phyloP scores from a whole-genome alignment of 2,888 invertebrate species.

The Hemithea aestivaria region DNA sequence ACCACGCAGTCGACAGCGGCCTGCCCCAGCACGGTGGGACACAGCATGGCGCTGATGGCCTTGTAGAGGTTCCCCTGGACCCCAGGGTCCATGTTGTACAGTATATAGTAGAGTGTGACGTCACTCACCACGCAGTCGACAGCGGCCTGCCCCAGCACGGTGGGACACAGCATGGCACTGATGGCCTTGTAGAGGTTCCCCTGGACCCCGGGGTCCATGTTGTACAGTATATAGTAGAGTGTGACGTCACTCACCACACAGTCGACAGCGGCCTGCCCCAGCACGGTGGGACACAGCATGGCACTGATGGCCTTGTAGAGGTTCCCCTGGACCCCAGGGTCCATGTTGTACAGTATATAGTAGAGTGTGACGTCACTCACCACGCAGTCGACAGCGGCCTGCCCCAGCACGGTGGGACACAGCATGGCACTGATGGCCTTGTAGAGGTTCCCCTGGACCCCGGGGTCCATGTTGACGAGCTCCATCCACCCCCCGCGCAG shows the following conservation, averaged over 20 bases:
- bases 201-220: constrained; percentile 36
- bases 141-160: too few relatives aligned
- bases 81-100: constrained; percentile 88
- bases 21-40: too few relatives aligned
- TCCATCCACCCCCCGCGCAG: constrained; percentile 97
- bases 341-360: too few relatives aligned
- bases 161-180: too few relatives aligned
- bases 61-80: constrained; percentile 25
- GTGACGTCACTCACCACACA: constrained; percentile 83
- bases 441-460: constrained; percentile 84
- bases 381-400: constrained; percentile 93
- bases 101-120: constrained; percentile 58
- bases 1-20: too few relatives aligned
- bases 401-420: constrained; percentile 96
- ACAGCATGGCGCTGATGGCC: too few relatives aligned
- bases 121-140: constrained; percentile 25
- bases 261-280: constrained; percentile 95
- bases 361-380: constrained; percentile 67
- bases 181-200: not conserved
- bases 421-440: constrained; percentile 94
- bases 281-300: constrained; percentile 91
- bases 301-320: not conserved
- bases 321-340: constrained; percentile 19
- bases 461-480: constrained; percentile 90
- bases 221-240: too few relatives aligned